phyloP scores from a whole-genome alignment of 2,888 invertebrate species.

The Disparrhopalites patrizii region DNA sequence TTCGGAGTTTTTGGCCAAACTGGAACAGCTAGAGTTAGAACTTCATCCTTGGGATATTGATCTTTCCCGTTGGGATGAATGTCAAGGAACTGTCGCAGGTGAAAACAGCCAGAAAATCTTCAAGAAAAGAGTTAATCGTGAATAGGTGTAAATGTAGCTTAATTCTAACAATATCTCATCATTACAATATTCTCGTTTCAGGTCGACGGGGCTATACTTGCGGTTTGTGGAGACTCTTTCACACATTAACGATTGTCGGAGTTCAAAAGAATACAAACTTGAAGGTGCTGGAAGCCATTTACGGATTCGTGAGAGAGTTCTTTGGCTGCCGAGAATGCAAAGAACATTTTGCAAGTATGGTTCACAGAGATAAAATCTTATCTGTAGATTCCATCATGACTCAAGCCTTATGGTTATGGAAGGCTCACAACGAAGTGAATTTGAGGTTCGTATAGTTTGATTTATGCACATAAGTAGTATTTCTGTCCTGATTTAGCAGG shows the following conservation, averaged over 20 bases:
- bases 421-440: slow-evolving; percentile 90
- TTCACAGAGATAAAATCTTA: slow-evolving; percentile 52
- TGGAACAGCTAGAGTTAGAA: slow-evolving; percentile 52
- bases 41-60: slow-evolving; percentile 45
- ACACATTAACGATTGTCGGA: slow-evolving; percentile 80
- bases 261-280: slow-evolving; percentile 51
- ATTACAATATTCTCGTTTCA: slow-evolving; percentile 11
- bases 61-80: slow-evolving; percentile 66
- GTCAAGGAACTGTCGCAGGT: slow-evolving; percentile 68
- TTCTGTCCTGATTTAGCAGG: too few species aligned
- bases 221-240: slow-evolving; percentile 91
- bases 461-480: too few species aligned
- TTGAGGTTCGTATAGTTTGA: slow-evolving; percentile 55
- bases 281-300: slow-evolving; percentile 70
- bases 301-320: slow-evolving; percentile 83
- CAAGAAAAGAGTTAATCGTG: too few species aligned
- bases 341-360: slow-evolving; percentile 83
- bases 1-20: slow-evolving; percentile 60
- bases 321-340: slow-evolving; percentile 91
- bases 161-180: too few species aligned
- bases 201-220: slow-evolving; percentile 80
- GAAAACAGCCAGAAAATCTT: too few species aligned
- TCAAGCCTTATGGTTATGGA: slow-evolving; percentile 85
- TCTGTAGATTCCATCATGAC: slow-evolving; percentile 32
- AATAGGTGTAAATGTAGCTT: too few species aligned